A percentile compares a stretch with the other conserved stretches of the same genome.
These are phyloP conservation scores for Ricordea florida DNA, from an alignment of 92 coral and sea anemone species.

Conservation along the genomic window DNA sequence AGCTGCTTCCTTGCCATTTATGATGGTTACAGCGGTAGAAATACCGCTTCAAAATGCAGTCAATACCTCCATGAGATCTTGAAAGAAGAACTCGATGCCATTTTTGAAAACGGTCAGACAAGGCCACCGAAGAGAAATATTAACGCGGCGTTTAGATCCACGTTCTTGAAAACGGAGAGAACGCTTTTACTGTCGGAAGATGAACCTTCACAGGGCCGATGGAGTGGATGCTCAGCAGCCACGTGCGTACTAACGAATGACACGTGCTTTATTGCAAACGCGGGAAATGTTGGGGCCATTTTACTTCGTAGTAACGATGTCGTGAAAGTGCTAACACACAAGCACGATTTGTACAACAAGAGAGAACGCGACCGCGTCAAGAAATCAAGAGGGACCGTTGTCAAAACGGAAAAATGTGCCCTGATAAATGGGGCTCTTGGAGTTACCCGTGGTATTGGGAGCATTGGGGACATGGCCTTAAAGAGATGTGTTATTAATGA, in stretches of 20 bases:
- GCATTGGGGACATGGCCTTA: slow-evolving; percentile 87
- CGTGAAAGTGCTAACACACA: slow-evolving; percentile 78
- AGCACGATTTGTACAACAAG: slow-evolving; percentile 90
- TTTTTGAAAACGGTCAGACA: not conserved
- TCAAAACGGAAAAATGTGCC: slow-evolving; percentile 93
- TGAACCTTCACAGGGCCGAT: slow-evolving; percentile 76
- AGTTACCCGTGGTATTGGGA: slow-evolving; percentile 95
- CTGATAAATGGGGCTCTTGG: slow-evolving; percentile 92
- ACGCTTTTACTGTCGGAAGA: slow-evolving; percentile 58
- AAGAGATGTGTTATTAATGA: slow-evolving; percentile 86
- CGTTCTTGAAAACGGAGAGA: slow-evolving; percentile 73
- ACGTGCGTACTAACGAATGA: slow-evolving; percentile 81
- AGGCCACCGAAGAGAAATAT: slow-evolving; percentile 40
- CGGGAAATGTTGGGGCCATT: slow-evolving; percentile 87
- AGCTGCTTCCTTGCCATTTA: slow-evolving; percentile 84
- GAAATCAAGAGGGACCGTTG: slow-evolving; percentile 79
- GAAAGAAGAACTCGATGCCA: slow-evolving; percentile 56
- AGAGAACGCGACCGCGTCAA: slow-evolving; percentile 93
- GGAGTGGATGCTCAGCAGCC: slow-evolving; percentile 99
- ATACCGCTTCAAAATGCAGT: slow-evolving; percentile 79
- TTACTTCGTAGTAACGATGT: slow-evolving; percentile 77
- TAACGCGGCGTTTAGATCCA: slow-evolving; percentile 66
- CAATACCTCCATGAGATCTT: slow-evolving; percentile 77
- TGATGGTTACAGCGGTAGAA: slow-evolving; percentile 89
- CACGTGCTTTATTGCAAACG: slow-evolving; percentile 83